These are phyloP conservation scores for Stomorhina lunata DNA, from an alignment of 2,888 invertebrate genomes.

Conservation along the genomic window DNA sequence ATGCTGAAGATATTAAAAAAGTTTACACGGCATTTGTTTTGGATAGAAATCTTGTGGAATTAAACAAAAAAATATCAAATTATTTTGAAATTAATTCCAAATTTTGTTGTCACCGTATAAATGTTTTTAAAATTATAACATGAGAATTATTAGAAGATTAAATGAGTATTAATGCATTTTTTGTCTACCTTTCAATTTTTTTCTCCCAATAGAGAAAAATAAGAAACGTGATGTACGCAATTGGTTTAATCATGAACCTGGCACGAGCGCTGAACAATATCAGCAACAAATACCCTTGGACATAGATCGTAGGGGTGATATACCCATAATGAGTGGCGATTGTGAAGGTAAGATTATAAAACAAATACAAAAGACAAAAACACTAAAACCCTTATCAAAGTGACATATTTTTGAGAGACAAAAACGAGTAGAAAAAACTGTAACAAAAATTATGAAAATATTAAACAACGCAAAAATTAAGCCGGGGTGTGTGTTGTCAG, in stretches of 20 bases:
- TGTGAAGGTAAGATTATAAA: constrained; percentile 80
- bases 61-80: no score
- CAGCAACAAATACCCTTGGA: constrained; percentile 75
- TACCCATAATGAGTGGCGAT: constrained; percentile 83
- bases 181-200: not conserved
- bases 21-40: no score
- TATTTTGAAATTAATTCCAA: no score
- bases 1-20: no score
- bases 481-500: constrained; percentile 1
- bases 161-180: no score
- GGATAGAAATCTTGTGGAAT: no score
- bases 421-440: not conserved
- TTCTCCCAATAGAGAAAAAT: constrained; percentile 76
- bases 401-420: constrained; percentile 26
- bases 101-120: no score
- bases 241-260: constrained; percentile 75
- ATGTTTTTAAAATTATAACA: no score
- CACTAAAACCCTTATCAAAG: constrained; percentile 13
- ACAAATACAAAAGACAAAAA: not conserved
- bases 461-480: constrained; percentile 1
- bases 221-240: constrained; percentile 80
- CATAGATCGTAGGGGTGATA: constrained; percentile 83
- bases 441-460: not conserved
- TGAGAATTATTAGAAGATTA: no score
- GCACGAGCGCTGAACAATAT: constrained; percentile 71